phyloP scores from a whole-genome alignment of 1,140 invertebrate genomes.

The Dolichoris vasculosae region DNA sequence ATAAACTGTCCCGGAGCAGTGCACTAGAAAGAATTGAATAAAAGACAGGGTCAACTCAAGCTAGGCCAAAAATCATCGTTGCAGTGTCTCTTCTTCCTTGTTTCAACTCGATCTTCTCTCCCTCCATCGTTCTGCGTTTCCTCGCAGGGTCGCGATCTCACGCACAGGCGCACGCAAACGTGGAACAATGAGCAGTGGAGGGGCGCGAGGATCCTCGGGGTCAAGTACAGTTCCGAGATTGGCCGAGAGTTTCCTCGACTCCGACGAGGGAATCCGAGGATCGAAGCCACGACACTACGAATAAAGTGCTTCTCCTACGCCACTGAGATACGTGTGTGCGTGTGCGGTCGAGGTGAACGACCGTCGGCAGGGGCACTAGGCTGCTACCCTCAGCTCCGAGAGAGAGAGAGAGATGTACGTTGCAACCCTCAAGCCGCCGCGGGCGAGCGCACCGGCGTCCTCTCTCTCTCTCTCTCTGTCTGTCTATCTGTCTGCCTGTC shows the following conservation, averaged over 20 bases:
- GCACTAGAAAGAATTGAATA: neutral
- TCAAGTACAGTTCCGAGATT: constrained; percentile 67
- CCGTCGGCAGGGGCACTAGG: constrained; percentile 74
- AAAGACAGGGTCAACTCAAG: neutral
- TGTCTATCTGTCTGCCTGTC: constrained; percentile 27
- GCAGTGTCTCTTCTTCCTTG: neutral
- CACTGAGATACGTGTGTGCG: constrained; percentile 53
- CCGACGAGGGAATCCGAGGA: constrained; percentile 48
- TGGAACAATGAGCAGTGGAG: neutral
- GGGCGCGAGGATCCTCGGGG: constrained; percentile 58
- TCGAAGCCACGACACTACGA: constrained; percentile 50
- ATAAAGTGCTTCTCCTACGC: constrained; percentile 22
- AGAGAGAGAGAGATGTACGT: constrained; percentile 57
- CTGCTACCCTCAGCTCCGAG: constrained; percentile 70
- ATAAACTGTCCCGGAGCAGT: neutral
- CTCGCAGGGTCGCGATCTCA: neutral
- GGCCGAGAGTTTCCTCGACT: constrained; percentile 55
- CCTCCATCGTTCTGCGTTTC: neutral
- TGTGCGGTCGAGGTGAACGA: constrained; percentile 69
- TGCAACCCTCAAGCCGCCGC: constrained; percentile 56
- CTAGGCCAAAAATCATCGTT: neutral
- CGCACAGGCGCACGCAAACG: neutral
- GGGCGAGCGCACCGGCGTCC: neutral
- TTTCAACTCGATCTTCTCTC: neutral
- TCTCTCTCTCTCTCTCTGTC: constrained; percentile 9